These are phyloP conservation scores for Siniperca undulata DNA, from an alignment of 2,797 vertebrate species.

Conservation along the genomic window DNA sequence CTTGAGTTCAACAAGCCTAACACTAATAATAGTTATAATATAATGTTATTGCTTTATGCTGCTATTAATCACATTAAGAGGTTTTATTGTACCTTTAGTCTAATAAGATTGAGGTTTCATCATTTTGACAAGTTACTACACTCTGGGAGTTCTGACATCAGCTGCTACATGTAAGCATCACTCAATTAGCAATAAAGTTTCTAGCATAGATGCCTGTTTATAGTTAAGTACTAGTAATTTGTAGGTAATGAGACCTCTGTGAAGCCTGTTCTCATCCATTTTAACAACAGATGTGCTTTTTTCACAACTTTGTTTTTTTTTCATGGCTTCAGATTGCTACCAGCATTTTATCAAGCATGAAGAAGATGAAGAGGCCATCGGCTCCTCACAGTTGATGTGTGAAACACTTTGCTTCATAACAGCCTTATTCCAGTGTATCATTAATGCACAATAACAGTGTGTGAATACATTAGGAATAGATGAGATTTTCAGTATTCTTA, in stretches of 20 bases:
- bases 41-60: conserved; percentile 10
- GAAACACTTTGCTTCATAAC: conserved; percentile 38
- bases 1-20: neutral
- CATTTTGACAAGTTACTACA: conserved; percentile 24
- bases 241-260: conserved; percentile 21
- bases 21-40: neutral
- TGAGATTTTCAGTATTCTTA: neutral
- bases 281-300: neutral
- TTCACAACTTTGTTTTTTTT: conserved; percentile 3
- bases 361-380: conserved; percentile 1
- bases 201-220: conserved; percentile 45
- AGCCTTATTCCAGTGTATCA: conserved; percentile 55
- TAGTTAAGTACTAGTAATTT: conserved; percentile 34
- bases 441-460: conserved; percentile 21
- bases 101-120: neutral
- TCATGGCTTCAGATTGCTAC: conserved; percentile 25
- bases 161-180: conserved; percentile 45
- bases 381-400: conserved; percentile 31
- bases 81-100: conserved; percentile 5
- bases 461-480: neutral
- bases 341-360: conserved; percentile 40
- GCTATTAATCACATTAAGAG: conserved; percentile 12
- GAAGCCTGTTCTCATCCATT: conserved; percentile 27
- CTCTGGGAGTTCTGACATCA: conserved; percentile 34
- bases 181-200: conserved; percentile 61